Evolutionary conservation across 2,113 vertebrate species (phyloP).

Genomic region (Phrynosoma platyrhinos): DNA sequence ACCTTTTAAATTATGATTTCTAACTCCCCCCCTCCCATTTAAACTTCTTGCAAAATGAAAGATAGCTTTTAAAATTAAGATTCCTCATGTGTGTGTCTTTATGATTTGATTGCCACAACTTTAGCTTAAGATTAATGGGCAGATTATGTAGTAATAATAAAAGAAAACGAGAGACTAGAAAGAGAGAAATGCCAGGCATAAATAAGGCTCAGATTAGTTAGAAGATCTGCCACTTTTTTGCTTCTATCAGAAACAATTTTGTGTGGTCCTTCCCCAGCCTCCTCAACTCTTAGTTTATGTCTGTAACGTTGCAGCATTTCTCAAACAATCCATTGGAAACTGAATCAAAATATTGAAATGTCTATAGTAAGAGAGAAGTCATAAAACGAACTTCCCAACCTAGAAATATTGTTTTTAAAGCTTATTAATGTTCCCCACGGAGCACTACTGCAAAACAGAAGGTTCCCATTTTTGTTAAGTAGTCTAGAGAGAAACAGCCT

Average conservation of each 20-base stretch:
- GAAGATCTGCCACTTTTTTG: background rate
- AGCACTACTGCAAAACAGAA: background rate
- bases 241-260: background rate
- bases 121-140: constrained; percentile 59
- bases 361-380: background rate
- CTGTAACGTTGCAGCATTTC: background rate
- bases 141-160: constrained; percentile 55
- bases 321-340: background rate
- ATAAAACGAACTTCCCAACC: background rate
- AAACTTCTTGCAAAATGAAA: constrained; percentile 50
- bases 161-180: constrained; percentile 24
- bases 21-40: constrained; percentile 13
- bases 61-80: constrained; percentile 51
- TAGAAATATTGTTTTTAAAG: background rate
- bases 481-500: background rate
- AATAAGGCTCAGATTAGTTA: background rate
- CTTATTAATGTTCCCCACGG: background rate
- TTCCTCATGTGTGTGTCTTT: constrained; percentile 59
- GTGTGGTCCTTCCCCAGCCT: background rate
- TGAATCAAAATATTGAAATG: background rate
- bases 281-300: background rate
- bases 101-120: constrained; percentile 25
- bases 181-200: constrained; percentile 28
- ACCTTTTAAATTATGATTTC: constrained; percentile 21
- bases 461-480: too few species aligned